A percentile compares a stretch with the other conserved stretches of the same genome.
phyloP scores from a whole-genome alignment of 2,888 invertebrate genomes.

The Habroteleia sp. region DNA sequence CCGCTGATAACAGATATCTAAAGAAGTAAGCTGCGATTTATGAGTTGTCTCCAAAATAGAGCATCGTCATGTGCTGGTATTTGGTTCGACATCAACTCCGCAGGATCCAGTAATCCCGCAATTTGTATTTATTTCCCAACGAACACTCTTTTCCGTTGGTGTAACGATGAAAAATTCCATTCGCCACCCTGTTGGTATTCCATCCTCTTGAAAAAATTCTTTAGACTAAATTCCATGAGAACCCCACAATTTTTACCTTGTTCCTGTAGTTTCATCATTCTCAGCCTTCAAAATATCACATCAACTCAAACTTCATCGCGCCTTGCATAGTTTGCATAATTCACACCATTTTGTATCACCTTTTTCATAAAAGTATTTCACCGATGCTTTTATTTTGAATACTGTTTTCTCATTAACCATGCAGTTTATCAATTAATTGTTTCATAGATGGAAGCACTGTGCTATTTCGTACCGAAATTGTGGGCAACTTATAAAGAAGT shows the following conservation, averaged over 20 bases:
- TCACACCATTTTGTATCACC: slow-evolving; percentile 35
- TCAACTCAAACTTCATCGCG: slow-evolving; percentile 29
- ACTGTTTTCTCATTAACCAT: too few relatives aligned
- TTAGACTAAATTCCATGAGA: slow-evolving; percentile 67
- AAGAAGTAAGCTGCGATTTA: slow-evolving; percentile 68
- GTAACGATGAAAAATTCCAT: slow-evolving; percentile 80
- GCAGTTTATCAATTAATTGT: too few relatives aligned
- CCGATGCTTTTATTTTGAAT: too few relatives aligned
- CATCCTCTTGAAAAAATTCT: slow-evolving; percentile 69
- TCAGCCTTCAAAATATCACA: slow-evolving; percentile 46
- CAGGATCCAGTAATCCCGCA: slow-evolving; percentile 79
- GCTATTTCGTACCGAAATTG: too few relatives aligned
- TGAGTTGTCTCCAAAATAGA: slow-evolving; percentile 74
- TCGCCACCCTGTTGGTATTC: slow-evolving; percentile 63
- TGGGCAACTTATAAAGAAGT: slow-evolving; percentile 17
- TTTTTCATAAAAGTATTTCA: slow-evolving; percentile 22
- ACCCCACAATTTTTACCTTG: slow-evolving; percentile 54
- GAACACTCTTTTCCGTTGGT: slow-evolving; percentile 69
- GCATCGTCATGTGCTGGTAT: slow-evolving; percentile 69
- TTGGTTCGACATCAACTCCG: slow-evolving; percentile 69
- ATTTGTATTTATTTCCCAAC: slow-evolving; percentile 80
- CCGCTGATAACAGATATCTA: too few relatives aligned
- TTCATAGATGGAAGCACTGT: too few relatives aligned
- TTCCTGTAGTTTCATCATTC: slow-evolving; percentile 55
- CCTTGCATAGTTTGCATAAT: slow-evolving; percentile 61